A percentile compares a stretch with the other conserved stretches of the same genome.
These are phyloP conservation scores for Pangasius larnaudii DNA, from an alignment of 2,797 vertebrate species.

Conservation along the genomic window DNA sequence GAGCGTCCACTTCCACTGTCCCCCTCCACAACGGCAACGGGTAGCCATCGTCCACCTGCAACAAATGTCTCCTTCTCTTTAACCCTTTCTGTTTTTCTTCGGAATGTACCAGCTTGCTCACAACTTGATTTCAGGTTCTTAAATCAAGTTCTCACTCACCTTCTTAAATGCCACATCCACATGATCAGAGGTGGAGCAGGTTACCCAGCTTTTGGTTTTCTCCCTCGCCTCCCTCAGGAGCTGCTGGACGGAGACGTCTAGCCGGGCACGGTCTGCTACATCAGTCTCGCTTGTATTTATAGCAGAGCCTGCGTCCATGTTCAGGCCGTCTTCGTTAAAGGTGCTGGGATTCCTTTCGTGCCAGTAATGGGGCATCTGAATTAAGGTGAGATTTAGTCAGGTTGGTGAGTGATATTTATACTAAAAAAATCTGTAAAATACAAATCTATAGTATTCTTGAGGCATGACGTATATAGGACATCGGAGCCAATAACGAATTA, in stretches of 20 bases:
- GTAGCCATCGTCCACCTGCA: conserved; percentile 73
- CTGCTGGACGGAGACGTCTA: conserved; percentile 68
- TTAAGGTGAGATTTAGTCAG: not conserved
- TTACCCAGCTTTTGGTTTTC: conserved; percentile 70
- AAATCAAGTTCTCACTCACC: conserved; percentile 63
- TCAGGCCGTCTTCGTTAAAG: conserved; percentile 42
- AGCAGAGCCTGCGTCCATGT: conserved; percentile 28
- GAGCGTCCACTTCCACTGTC: conserved; percentile 73
- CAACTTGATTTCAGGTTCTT: not conserved
- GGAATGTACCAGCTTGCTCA: not conserved
- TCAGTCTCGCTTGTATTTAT: conserved; percentile 54
- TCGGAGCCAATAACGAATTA: not conserved
- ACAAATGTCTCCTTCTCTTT: not conserved
- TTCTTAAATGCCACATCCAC: conserved; percentile 77
- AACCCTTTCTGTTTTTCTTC: not conserved
- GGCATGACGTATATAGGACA: not conserved
- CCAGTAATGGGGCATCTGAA: conserved; percentile 77
- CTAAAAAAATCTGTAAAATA: not conserved
- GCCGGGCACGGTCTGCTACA: conserved; percentile 57
- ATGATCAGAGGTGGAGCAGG: conserved; percentile 66
- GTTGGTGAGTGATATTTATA: not conserved
- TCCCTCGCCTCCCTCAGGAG: conserved; percentile 72
- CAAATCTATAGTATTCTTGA: not conserved
- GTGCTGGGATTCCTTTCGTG: conserved; percentile 44
- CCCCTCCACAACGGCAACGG: conserved; percentile 74